phyloP scores from a whole-genome alignment of 2,888 invertebrate genomes.

The Cotesia congregata region DNA sequence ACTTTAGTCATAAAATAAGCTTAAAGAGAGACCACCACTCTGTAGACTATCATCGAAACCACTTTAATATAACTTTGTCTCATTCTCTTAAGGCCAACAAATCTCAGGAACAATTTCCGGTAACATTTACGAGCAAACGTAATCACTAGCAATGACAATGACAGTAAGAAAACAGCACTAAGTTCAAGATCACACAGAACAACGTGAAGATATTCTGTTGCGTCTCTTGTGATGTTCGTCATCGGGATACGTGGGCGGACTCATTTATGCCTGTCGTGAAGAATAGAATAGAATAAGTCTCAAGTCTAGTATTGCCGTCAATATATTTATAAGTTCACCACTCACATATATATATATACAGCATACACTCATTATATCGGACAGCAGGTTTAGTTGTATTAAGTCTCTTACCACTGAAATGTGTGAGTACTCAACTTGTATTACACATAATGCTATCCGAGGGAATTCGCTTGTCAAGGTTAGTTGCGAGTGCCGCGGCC shows the following conservation, averaged over 20 bases:
- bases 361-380: background rate
- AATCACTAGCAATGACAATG: background rate
- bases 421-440: conserved; percentile 26
- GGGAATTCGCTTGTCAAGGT: conserved; percentile 48
- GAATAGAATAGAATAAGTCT: background rate
- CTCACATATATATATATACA: conserved; percentile 18
- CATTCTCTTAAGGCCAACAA: background rate
- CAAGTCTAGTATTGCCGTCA: conserved; percentile 9
- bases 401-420: conserved; percentile 15
- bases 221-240: conserved; percentile 22
- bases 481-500: conserved; percentile 48
- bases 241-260: conserved; percentile 49
- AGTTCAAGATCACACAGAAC: background rate
- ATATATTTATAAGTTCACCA: conserved; percentile 38
- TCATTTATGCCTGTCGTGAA: conserved; percentile 55
- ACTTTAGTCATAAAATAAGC: too few relatives aligned
- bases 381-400: background rate
- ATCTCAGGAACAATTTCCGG: background rate
- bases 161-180: background rate
- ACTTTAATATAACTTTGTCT: too few relatives aligned
- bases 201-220: background rate
- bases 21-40: too few relatives aligned
- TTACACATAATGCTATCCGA: conserved; percentile 20
- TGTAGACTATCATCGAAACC: too few relatives aligned
- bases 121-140: background rate